These are phyloP conservation scores for Lasioglossum figueresi DNA, from an alignment of 2,888 invertebrate species.

Conservation along the genomic window DNA sequence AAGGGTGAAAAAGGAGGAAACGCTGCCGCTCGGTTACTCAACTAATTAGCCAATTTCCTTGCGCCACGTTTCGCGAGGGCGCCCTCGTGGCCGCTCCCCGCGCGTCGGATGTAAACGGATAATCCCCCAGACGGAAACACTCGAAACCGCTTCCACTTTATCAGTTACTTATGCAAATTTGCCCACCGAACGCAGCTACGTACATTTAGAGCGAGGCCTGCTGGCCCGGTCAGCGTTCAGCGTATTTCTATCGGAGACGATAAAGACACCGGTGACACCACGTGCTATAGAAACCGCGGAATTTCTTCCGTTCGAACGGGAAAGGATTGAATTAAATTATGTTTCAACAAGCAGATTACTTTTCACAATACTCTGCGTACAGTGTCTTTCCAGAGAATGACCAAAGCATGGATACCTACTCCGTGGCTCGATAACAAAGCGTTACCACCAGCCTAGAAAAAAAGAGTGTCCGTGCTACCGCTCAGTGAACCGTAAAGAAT, in stretches of 20 bases:
- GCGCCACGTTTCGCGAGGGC: conserved; percentile 36
- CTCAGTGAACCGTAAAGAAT: background rate
- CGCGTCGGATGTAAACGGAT: conserved; percentile 31
- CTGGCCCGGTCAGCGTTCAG: background rate
- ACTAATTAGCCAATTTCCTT: conserved; percentile 57
- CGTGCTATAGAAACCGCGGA: background rate
- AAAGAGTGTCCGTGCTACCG: background rate
- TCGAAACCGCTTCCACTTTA: conserved; percentile 47
- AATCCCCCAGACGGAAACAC: conserved; percentile 39
- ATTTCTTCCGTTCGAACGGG: too few species aligned
- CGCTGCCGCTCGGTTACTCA: conserved; percentile 20
- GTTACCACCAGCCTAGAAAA: background rate
- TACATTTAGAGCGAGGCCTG: conserved; percentile 22
- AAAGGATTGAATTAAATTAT: too few species aligned
- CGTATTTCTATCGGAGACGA: background rate
- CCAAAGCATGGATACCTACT: background rate
- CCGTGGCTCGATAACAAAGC: background rate
- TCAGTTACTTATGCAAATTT: conserved; percentile 57
- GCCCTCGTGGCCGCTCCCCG: conserved; percentile 1
- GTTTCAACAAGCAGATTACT: background rate
- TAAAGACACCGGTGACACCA: conserved; percentile 13
- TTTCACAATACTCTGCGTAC: background rate
- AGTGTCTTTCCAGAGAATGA: background rate
- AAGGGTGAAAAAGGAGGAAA: conserved; percentile 1
- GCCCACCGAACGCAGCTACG: conserved; percentile 7